Evolutionary conservation across 2,888 invertebrate genomes (phyloP).

Genomic region (Dolichopus griseipennis): DNA sequence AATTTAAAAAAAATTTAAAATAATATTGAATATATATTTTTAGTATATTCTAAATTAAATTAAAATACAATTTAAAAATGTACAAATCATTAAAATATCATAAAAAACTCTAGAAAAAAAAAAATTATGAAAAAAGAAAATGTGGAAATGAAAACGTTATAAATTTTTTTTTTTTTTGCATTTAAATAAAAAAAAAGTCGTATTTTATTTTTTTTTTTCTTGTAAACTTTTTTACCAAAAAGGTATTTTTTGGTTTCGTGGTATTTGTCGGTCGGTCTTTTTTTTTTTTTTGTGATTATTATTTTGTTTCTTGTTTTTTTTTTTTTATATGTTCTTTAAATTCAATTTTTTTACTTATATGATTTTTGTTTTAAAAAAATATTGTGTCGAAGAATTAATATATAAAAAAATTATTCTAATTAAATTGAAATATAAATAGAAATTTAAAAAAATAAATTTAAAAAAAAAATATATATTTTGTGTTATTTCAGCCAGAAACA

Average conservation of each 20-base stretch:
- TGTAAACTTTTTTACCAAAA: slow-evolving; percentile 6
- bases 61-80: neutral
- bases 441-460: no score
- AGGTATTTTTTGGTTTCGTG: slow-evolving; percentile 6
- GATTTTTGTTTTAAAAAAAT: no score
- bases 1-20: neutral
- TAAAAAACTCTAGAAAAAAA: neutral
- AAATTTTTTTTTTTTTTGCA: neutral
- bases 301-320: neutral
- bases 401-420: no score
- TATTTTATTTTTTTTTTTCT: no score
- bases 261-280: slow-evolving; percentile 2
- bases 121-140: neutral
- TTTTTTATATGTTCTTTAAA: neutral
- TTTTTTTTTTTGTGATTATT: no score
- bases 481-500: no score
- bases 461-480: no score
- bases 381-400: no score
- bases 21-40: neutral
- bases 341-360: no score
- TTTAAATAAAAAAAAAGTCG: neutral
- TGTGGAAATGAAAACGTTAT: neutral
- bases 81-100: neutral
- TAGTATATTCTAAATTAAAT: neutral
- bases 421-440: no score